phyloP scores from a whole-genome alignment of 1,140 invertebrate species.

The Ips typographus region DNA sequence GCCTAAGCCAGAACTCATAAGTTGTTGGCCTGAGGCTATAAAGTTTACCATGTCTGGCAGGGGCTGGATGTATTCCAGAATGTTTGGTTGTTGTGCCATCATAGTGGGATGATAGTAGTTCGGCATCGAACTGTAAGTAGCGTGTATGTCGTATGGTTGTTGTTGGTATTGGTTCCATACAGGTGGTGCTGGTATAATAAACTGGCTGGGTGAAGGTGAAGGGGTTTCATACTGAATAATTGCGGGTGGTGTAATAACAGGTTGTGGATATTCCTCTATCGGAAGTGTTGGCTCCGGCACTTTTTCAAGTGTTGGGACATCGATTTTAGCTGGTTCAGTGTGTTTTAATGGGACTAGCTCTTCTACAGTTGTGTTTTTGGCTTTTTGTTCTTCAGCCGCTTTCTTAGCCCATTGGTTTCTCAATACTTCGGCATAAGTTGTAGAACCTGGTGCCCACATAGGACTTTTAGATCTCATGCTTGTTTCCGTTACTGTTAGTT shows the following conservation, averaged over 20 bases:
- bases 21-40: slow-evolving; percentile 55
- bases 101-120: slow-evolving; percentile 22
- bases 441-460: slow-evolving; percentile 70
- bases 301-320: neutral
- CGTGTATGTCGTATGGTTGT: slow-evolving; percentile 11
- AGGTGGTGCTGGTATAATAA: slow-evolving; percentile 20
- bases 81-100: slow-evolving; percentile 26
- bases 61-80: slow-evolving; percentile 53
- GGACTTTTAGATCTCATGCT: slow-evolving; percentile 65
- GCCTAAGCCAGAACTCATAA: slow-evolving; percentile 51
- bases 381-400: slow-evolving; percentile 3
- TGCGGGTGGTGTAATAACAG: neutral
- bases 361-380: neutral
- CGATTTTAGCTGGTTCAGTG: neutral
- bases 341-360: neutral
- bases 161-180: slow-evolving; percentile 39
- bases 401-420: slow-evolving; percentile 54
- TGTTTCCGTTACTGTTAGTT: slow-evolving; percentile 4
- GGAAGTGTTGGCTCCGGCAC: neutral
- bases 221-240: slow-evolving; percentile 6
- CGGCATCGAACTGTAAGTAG: slow-evolving; percentile 9
- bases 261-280: neutral
- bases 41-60: slow-evolving; percentile 57
- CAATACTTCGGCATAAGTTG: slow-evolving; percentile 76
- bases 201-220: slow-evolving; percentile 3